These are phyloP conservation scores for Trachymyrmex septentrionalis DNA, from an alignment of 1,140 invertebrate species.

Conservation along the genomic window DNA sequence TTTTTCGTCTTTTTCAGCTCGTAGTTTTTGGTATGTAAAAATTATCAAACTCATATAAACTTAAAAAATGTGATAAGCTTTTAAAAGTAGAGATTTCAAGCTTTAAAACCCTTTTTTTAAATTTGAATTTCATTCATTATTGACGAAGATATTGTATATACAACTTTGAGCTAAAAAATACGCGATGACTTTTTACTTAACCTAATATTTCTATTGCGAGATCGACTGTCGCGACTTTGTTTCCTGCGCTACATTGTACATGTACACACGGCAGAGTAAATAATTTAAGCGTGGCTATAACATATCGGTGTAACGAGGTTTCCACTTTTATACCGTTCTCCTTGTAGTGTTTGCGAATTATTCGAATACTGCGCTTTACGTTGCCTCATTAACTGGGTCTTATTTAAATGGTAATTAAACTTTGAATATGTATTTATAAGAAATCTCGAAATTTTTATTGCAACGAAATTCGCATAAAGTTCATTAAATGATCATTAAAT, in stretches of 20 bases:
- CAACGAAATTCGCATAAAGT: background rate
- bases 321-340: slow-evolving; percentile 21
- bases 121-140: too few relatives aligned
- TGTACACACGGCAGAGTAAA: slow-evolving; percentile 40
- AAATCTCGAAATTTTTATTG: background rate
- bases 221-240: slow-evolving; percentile 23
- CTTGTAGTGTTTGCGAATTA: background rate
- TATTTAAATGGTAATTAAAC: slow-evolving; percentile 37
- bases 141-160: too few relatives aligned
- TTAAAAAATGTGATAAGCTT: too few relatives aligned
- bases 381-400: slow-evolving; percentile 35
- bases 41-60: too few relatives aligned
- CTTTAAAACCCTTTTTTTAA: too few relatives aligned
- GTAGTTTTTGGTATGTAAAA: too few relatives aligned
- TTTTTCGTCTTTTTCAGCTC: too few relatives aligned
- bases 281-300: slow-evolving; percentile 53
- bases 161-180: too few relatives aligned
- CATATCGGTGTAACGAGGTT: slow-evolving; percentile 48
- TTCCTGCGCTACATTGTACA: slow-evolving; percentile 14
- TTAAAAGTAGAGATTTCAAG: too few relatives aligned
- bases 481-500: background rate
- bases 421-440: background rate
- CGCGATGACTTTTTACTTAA: too few relatives aligned
- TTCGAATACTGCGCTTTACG: background rate
- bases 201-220: slow-evolving; percentile 29